A percentile compares a stretch with the other conserved stretches of the same genome.
Conservation (phyloP, 1,140 invertebrate species). For the Polypedilum pembai region DNA sequence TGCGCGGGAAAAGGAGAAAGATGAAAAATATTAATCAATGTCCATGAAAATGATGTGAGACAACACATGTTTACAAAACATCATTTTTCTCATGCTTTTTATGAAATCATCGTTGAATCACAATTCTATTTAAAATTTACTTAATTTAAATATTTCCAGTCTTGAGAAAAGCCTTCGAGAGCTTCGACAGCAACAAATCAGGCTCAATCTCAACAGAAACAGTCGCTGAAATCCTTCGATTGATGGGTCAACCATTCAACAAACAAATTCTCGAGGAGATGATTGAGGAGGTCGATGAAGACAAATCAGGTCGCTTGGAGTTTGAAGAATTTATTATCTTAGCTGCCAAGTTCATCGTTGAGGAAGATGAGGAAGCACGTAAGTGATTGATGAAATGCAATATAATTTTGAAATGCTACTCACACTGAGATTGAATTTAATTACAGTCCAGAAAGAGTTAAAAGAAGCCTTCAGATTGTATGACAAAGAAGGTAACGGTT, state of each 20-base stretch:
- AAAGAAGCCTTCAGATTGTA: conserved; percentile 88
- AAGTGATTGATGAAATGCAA: not conserved
- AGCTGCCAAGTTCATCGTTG: conserved; percentile 88
- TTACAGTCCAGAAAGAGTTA: conserved; percentile 73
- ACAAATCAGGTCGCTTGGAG: conserved; percentile 89
- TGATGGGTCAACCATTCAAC: conserved; percentile 95
- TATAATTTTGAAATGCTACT: not conserved
- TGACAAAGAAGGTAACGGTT: conserved; percentile 86
- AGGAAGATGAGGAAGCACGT: conserved; percentile 82
- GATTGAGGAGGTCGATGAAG: conserved; percentile 91
- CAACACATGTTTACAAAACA: too few species aligned
- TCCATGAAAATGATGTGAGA: too few species aligned
- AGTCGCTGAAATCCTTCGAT: conserved; percentile 85
- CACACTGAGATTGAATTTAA: not conserved
- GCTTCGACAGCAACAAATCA: conserved; percentile 88
- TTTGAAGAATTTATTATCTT: conserved; percentile 92
- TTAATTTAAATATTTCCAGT: conserved; percentile 54
- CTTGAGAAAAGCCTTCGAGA: conserved; percentile 90
- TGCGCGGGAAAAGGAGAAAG: too few species aligned
- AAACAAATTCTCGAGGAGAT: conserved; percentile 89
- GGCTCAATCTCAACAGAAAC: conserved; percentile 91
- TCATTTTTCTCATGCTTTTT: too few species aligned
- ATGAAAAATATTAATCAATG: too few species aligned
- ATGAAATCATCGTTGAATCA: too few species aligned
- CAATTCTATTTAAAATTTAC: not conserved